A percentile compares a stretch with the other conserved stretches of the same genome.
These are phyloP conservation scores for Rhinophrynus dorsalis DNA, from an alignment of 2,797 vertebrate species.

Conservation along the genomic window DNA sequence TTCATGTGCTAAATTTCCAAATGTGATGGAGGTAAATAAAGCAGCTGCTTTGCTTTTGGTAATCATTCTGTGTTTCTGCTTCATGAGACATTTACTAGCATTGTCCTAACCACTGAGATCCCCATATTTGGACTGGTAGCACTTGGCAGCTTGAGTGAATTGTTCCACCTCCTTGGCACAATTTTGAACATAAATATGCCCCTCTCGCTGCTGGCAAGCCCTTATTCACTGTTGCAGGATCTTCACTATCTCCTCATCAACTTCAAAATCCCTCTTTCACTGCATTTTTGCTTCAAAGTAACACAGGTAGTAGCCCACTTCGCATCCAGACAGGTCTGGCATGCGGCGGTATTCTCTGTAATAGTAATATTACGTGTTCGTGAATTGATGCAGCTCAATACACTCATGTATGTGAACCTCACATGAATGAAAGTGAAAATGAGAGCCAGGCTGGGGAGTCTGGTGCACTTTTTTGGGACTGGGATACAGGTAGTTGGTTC, in stretches of 20 bases:
- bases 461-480: constrained; percentile 65
- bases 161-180: constrained; percentile 74
- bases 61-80: constrained; percentile 94
- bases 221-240: constrained; percentile 78
- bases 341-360: constrained; percentile 87
- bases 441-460: constrained; percentile 72
- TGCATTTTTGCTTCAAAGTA: constrained; percentile 91
- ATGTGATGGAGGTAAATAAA: rapidly evolving
- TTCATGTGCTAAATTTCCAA: neutral
- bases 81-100: constrained; percentile 85
- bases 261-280: constrained; percentile 88
- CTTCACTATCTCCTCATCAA: constrained; percentile 86
- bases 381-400: constrained; percentile 70
- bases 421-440: constrained; percentile 66
- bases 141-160: constrained; percentile 72
- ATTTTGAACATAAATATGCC: constrained; percentile 75
- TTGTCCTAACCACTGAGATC: constrained; percentile 82
- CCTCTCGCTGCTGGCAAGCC: constrained; percentile 83
- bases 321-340: constrained; percentile 82
- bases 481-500: constrained; percentile 82
- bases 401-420: no score
- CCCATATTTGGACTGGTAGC: constrained; percentile 79
- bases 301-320: constrained; percentile 77
- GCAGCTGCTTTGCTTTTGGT: constrained; percentile 68
- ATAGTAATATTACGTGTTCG: constrained; percentile 80